These are phyloP conservation scores for Mycogona germanica DNA, from an alignment of 2,888 invertebrate species.

Conservation along the genomic window DNA sequence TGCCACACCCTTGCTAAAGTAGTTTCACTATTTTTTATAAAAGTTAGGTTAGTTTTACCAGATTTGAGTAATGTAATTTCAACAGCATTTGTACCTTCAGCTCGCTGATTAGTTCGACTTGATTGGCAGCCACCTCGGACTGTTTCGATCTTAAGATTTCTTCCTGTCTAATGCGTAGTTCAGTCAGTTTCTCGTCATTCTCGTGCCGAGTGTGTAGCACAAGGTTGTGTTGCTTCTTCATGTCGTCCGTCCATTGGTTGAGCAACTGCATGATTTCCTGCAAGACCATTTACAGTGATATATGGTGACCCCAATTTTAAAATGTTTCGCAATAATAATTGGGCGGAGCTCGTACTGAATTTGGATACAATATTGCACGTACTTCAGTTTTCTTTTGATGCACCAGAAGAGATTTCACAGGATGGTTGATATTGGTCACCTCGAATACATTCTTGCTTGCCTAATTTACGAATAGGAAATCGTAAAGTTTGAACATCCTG, in stretches of 20 bases:
- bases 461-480: not conserved
- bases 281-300: not conserved
- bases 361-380: not conserved
- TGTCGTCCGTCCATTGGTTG: conserved; percentile 5
- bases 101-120: no score
- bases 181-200: conserved; percentile 6
- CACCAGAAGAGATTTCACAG: conserved; percentile 1
- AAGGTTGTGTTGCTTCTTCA: conserved; percentile 5
- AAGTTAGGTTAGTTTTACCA: no score
- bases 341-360: not conserved
- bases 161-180: not conserved
- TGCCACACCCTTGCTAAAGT: no score
- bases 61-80: no score
- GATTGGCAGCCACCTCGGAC: no score
- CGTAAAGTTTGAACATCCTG: not conserved
- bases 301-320: not conserved
- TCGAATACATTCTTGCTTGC: not conserved
- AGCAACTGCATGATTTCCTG: conserved; percentile 1
- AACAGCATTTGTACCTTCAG: no score
- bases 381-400: not conserved
- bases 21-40: no score
- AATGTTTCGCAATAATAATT: not conserved
- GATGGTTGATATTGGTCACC: conserved; percentile 1
- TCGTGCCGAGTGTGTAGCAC: not conserved
- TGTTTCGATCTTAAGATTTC: no score